Evolutionary conservation across 2,888 invertebrate genomes (phyloP).

Genomic region (Cyclophora albipunctata): DNA sequence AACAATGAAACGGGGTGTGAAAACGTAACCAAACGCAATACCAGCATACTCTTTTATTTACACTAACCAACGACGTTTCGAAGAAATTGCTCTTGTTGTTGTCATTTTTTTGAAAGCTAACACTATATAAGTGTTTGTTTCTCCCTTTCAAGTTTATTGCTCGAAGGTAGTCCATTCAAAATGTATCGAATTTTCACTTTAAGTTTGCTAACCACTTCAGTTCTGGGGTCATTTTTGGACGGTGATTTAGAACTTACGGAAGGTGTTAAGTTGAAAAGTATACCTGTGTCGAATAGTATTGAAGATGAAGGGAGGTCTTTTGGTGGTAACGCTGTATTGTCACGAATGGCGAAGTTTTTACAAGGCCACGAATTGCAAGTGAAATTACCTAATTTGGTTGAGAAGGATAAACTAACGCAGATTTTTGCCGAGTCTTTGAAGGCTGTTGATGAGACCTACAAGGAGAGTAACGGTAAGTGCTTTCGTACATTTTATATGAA

Average conservation of each 20-base stretch:
- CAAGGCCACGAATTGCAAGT: slow-evolving; percentile 83
- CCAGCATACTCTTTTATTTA: slow-evolving; percentile 31
- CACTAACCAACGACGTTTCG: slow-evolving; percentile 30
- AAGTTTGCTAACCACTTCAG: slow-evolving; percentile 32
- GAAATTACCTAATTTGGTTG: slow-evolving; percentile 80
- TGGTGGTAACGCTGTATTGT: slow-evolving; percentile 73
- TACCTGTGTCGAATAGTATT: slow-evolving; percentile 62
- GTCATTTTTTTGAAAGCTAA: slow-evolving; percentile 69
- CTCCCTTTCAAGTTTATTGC: slow-evolving; percentile 62
- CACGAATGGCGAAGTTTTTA: slow-evolving; percentile 79
- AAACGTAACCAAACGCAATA: slow-evolving; percentile 28
- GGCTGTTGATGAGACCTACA: slow-evolving; percentile 59
- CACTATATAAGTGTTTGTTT: slow-evolving; percentile 54
- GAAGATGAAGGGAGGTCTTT: slow-evolving; percentile 62
- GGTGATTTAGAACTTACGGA: slow-evolving; percentile 77
- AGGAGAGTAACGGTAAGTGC: slow-evolving; percentile 68
- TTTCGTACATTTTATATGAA: not conserved
- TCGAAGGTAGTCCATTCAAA: slow-evolving; percentile 39
- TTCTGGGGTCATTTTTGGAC: slow-evolving; percentile 46
- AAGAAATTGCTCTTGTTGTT: slow-evolving; percentile 47
- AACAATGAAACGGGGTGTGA: slow-evolving; percentile 19
- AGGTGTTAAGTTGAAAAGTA: slow-evolving; percentile 78
- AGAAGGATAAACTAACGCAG: slow-evolving; percentile 78
- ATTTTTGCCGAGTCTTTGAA: slow-evolving; percentile 72
- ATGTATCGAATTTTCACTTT: slow-evolving; percentile 48